Evolutionary conservation across 2,888 invertebrate species (phyloP), one percentile per base, ranked within the genome.

Genomic region (Caenorhabditis plicata): DNA sequence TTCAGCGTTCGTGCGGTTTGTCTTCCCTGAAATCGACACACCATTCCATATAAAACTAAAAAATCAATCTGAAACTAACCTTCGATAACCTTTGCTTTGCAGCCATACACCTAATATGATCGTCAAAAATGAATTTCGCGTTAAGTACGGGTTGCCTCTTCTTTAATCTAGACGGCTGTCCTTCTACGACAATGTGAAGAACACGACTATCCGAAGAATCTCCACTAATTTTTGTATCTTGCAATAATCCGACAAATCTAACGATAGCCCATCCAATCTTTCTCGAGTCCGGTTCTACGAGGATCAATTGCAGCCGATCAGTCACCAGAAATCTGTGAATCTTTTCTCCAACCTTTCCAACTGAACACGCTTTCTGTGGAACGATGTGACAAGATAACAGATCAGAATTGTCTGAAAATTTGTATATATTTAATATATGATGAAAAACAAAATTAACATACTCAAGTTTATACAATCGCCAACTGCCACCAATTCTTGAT

Each of bases 61-160:
- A 11, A 19, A 4, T 23, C 8, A 26, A 43, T 25, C 3, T 20
- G 38, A 7, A n/a, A 40, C 19, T 32, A 35, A 84, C 84, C 70
- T 84, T 84, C 3, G 81, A 82, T 17, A 85, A 72, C 26, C 89
- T 90, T 82, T 96, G 96, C 80, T 95, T 96, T 22, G 96, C 96
- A 17, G 96, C 95, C 94, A 96, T 94, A 81, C 95, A 96, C 26
- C 96, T 87, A 71, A 98, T 98, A 81, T 96, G 95, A 84, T 98
- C 98, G 81, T 98, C 96, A 82, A 98, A 98, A 58, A 95, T 87
- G 83, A 98, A 95, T 83, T 90, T 92, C 9, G 92, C 91, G 3
- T 90, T 87, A 8, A 93, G 83, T n/a, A 92, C 82, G 1, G 91
- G 89, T 0, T 89, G 87, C 40, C 80, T 62, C 36, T 57, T 57